phyloP scores from a whole-genome alignment of 2,888 invertebrate genomes.

The Cactoblastis cactorum region DNA sequence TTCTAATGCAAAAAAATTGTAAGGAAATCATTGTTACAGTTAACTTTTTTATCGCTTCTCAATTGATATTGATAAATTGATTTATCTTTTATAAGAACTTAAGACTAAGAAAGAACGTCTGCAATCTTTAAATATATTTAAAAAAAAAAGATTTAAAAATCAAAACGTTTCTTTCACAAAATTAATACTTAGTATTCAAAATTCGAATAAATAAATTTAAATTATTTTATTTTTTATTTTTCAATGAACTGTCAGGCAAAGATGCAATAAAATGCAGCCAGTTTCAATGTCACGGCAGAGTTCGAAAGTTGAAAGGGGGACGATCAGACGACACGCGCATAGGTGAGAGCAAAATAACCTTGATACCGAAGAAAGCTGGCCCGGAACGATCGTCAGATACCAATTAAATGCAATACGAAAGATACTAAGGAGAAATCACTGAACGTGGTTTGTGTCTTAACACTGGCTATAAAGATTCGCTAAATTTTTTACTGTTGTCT shows the following conservation, averaged over 20 bases:
- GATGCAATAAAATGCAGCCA: conserved; percentile 8
- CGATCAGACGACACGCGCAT: conserved; percentile 41
- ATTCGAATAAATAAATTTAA: background rate
- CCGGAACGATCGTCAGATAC: conserved; percentile 48
- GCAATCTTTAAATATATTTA: too few species aligned
- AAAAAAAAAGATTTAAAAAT: too few species aligned
- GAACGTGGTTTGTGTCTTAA: conserved; percentile 27
- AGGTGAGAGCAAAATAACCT: conserved; percentile 63
- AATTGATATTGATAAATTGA: background rate
- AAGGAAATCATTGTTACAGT: too few species aligned
- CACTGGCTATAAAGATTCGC: conserved; percentile 15
- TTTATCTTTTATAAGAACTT: too few species aligned
- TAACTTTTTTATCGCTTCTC: background rate
- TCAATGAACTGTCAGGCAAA: background rate
- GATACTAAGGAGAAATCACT: conserved; percentile 47
- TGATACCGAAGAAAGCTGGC: conserved; percentile 67
- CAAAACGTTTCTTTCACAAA: background rate
- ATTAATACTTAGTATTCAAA: background rate
- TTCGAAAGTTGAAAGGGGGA: conserved; percentile 49
- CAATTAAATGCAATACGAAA: conserved; percentile 55
- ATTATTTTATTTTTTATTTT: background rate
- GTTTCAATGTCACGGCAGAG: conserved; percentile 14
- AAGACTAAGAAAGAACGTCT: too few species aligned
- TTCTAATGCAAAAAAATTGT: too few species aligned
- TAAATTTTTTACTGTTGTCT: conserved; percentile 1